A percentile compares a stretch with the other conserved stretches of the same genome.
phyloP scores from a whole-genome alignment of 2,113 vertebrate genomes.

The Mormyrus lacerda region DNA sequence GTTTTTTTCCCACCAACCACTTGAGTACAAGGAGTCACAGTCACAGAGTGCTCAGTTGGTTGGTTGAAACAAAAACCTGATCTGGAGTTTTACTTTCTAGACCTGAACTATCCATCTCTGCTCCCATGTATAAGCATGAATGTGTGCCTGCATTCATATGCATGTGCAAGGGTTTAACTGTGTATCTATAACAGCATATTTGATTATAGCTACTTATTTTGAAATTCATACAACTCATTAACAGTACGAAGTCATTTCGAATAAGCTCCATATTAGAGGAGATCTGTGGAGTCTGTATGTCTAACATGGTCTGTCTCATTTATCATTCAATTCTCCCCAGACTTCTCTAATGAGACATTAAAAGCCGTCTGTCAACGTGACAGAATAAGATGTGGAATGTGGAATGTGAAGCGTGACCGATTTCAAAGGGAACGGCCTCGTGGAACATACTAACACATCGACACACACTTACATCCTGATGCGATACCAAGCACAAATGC shows the following conservation, averaged over 20 bases:
- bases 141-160: background rate
- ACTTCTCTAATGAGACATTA: conserved; percentile 6
- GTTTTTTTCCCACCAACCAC: background rate
- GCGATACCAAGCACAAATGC: background rate
- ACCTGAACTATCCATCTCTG: background rate
- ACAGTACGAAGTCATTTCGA: background rate
- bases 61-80: background rate
- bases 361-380: background rate
- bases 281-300: background rate
- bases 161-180: background rate
- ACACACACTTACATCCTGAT: background rate
- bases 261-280: background rate
- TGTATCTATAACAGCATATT: background rate
- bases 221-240: background rate
- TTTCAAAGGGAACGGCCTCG: background rate
- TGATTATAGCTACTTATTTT: background rate
- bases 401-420: background rate
- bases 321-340: background rate
- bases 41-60: background rate
- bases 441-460: background rate
- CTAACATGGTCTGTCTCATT: background rate
- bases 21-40: background rate
- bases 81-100: background rate
- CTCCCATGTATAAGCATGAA: background rate
- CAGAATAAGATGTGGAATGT: background rate